phyloP scores from a whole-genome alignment of 2,113 vertebrate species.

The Phalacrocorax aristotelis region DNA sequence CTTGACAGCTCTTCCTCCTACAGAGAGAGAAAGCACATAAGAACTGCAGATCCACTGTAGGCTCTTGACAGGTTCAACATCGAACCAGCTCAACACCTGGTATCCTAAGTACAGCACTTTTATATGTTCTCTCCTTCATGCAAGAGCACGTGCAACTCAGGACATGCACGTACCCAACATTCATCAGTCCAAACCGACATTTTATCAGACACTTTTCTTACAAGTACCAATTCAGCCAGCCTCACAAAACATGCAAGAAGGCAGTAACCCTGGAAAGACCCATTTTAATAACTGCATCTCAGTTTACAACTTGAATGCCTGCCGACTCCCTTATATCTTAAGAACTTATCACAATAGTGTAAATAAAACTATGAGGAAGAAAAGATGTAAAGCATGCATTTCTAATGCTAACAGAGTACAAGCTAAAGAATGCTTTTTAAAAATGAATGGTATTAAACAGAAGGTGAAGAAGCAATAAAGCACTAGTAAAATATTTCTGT shows the following conservation, averaged over 20 bases:
- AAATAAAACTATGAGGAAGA: neutral
- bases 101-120: neutral
- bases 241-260: neutral
- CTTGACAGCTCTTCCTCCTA: neutral
- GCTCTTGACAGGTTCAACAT: neutral
- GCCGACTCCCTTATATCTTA: neutral
- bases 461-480: neutral
- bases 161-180: neutral
- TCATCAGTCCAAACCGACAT: neutral
- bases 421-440: neutral
- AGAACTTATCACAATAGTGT: neutral
- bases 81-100: accelerated
- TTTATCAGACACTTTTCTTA: neutral
- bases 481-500: neutral
- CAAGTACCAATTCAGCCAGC: neutral
- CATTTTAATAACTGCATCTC: neutral
- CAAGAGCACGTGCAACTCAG: neutral
- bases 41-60: neutral
- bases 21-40: neutral
- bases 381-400: neutral
- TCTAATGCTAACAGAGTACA: neutral
- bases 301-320: neutral
- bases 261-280: neutral
- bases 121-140: neutral
- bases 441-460: neutral